Conservation (phyloP, 2,797 vertebrate species). For the Echiichthys vipera region DNA sequence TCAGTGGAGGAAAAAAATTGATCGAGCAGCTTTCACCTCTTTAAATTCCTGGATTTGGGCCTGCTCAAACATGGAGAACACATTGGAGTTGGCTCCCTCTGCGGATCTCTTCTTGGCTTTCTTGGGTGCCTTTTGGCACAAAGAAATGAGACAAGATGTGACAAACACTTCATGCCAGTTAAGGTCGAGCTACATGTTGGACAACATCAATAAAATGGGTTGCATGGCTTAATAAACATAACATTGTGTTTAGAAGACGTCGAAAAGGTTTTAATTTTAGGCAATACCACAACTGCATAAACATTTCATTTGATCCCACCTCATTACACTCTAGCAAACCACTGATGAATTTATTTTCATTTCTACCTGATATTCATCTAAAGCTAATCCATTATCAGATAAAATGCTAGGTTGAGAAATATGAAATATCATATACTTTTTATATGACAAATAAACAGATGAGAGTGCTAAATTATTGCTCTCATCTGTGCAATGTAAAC, state of each 20-base stretch:
- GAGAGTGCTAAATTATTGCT: not conserved
- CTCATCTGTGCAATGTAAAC: not conserved
- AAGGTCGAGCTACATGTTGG: too few relatives aligned
- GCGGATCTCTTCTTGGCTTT: constrained; percentile 94
- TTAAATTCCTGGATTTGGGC: constrained; percentile 99
- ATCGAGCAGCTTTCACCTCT: constrained; percentile 85
- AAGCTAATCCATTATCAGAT: too few relatives aligned
- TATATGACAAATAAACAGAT: too few relatives aligned
- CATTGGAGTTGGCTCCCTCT: constrained; percentile 96
- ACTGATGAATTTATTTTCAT: too few relatives aligned
- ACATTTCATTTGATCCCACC: not conserved
- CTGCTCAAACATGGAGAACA: constrained; percentile 99
- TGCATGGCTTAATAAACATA: not conserved
- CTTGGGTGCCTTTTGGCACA: constrained; percentile 89
- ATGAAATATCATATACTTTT: too few relatives aligned
- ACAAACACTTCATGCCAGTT: not conserved
- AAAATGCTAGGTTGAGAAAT: too few relatives aligned
- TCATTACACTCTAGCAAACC: too few relatives aligned
- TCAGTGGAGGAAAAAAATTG: not conserved
- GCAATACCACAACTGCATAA: not conserved
- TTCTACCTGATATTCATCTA: too few relatives aligned
- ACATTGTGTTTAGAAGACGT: not conserved
- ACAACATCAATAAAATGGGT: too few relatives aligned
- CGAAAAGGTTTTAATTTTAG: not conserved
- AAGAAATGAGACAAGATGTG: constrained; percentile 17